These are phyloP conservation scores for Amphipyra berbera DNA, from an alignment of 2,888 invertebrate species.

Conservation along the genomic window DNA sequence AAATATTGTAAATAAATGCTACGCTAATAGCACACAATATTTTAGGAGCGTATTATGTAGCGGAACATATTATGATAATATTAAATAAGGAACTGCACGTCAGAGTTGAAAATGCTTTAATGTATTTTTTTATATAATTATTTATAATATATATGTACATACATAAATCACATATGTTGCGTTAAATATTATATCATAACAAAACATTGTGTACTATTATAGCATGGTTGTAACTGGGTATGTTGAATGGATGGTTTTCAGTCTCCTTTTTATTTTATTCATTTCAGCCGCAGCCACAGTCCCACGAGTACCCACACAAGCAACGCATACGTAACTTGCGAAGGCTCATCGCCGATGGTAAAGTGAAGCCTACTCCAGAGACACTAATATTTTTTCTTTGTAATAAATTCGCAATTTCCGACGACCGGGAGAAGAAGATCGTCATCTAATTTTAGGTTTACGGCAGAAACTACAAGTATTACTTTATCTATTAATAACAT, in stretches of 20 bases:
- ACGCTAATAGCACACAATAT: slow-evolving; percentile 57
- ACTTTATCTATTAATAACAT: slow-evolving; percentile 60
- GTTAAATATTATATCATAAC: slow-evolving; percentile 40
- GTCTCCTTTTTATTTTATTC: slow-evolving; percentile 38
- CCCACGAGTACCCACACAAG: slow-evolving; percentile 90
- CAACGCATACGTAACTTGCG: slow-evolving; percentile 90
- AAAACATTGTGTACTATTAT: slow-evolving; percentile 54
- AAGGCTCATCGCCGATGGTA: slow-evolving; percentile 82
- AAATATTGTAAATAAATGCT: slow-evolving; percentile 29
- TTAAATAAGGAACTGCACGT: slow-evolving; percentile 48
- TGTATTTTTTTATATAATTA: slow-evolving; percentile 25
- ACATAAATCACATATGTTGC: slow-evolving; percentile 49
- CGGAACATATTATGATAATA: slow-evolving; percentile 28
- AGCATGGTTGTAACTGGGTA: slow-evolving; percentile 43
- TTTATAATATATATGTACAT: slow-evolving; percentile 39
- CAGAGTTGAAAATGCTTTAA: slow-evolving; percentile 54
- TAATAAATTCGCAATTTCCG: slow-evolving; percentile 86
- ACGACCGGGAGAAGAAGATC: slow-evolving; percentile 76
- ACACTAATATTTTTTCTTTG: slow-evolving; percentile 88
- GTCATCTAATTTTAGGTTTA: slow-evolving; percentile 49
- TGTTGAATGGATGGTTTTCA: slow-evolving; percentile 37
- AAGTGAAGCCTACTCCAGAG: slow-evolving; percentile 85
- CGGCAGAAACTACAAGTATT: slow-evolving; percentile 56
- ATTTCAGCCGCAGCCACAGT: slow-evolving; percentile 63
- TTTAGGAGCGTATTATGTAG: slow-evolving; percentile 26